Evolutionary conservation across 2,888 invertebrate genomes (phyloP), one percentile per base, ranked within the genome.

Genomic region (Zelleria hepariella): DNA sequence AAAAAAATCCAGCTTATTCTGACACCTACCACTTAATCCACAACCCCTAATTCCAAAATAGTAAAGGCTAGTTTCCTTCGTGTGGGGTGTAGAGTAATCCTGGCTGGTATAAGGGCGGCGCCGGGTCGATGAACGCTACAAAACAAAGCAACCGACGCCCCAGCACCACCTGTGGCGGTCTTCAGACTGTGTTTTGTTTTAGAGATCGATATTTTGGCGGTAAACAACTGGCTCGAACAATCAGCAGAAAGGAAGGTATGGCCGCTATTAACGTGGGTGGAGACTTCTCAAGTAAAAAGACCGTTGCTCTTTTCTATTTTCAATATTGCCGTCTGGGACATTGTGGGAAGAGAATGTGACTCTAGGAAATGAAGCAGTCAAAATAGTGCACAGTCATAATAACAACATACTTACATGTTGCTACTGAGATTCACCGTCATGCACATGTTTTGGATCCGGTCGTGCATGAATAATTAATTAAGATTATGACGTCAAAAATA

Each of bases 111-210:
- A n/a, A 52, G 57, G 72, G 66, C 65, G 65, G 61, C 58, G 23
- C 58, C 71, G 65, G 84, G 83, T 86, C 79, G 71, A 76, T 68
- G 85, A 73, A 74, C 84, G 78, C 72, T 78, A 77, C 79, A 84
- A 78, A 85, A 86, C 84, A 86, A 83, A 78, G 73, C 32, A 26
- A 15, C 15, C 18, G 25, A 54, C 64, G 65, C 63, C 66, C 64
- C 63, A 60, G 63, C 67, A 71, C 74, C 78, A 83, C 83, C 82
- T 83, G 81, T 77, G 75, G 77, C 66, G 32, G 59, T 60, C 59
- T 60, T 58, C 61, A 62, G 58, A 61, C 58, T 8, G 51, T 8
- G 51, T 32, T 42, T 47, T 55, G 57, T 26, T 47, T n/a, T 18
- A 2, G n/a, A 53, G 60, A 64, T 65, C 66, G 61, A 66, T 65